These are phyloP conservation scores for Andrena bucephala DNA, from an alignment of 2,888 invertebrate species.

Conservation along the genomic window DNA sequence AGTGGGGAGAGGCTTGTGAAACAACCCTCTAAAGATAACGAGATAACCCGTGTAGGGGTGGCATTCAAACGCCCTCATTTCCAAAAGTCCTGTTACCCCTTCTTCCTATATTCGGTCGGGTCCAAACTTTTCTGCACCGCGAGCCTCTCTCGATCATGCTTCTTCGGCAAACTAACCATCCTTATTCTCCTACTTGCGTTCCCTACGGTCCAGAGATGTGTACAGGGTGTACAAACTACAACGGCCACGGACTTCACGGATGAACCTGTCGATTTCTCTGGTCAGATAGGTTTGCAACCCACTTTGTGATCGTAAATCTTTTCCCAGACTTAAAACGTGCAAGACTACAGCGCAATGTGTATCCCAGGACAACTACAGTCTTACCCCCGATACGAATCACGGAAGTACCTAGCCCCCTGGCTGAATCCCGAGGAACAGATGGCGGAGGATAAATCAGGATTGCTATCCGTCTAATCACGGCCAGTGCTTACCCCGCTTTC, in stretches of 20 bases:
- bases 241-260: too few species aligned
- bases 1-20: constrained; percentile 58
- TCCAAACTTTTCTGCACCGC: constrained; percentile 48
- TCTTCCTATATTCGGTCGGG: constrained; percentile 9
- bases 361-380: constrained; percentile 8
- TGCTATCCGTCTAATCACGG: constrained; percentile 75
- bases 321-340: too few species aligned
- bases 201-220: constrained; percentile 19
- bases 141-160: constrained; percentile 15
- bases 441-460: constrained; percentile 76
- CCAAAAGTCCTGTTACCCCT: constrained; percentile 66
- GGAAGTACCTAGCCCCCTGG: constrained; percentile 31
- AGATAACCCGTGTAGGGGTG: constrained; percentile 77
- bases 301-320: too few species aligned
- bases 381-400: constrained; percentile 50
- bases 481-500: constrained; percentile 64
- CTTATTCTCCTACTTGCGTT: constrained; percentile 6
- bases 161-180: constrained; percentile 19
- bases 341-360: neutral
- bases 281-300: too few species aligned
- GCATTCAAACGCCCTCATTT: constrained; percentile 81
- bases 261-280: too few species aligned
- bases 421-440: constrained; percentile 48
- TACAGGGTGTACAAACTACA: constrained; percentile 8
- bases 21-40: constrained; percentile 77